A percentile compares a stretch with the other conserved stretches of the same genome.
phyloP scores from a whole-genome alignment of 1,140 invertebrate genomes.

The Parapsyche elsis region DNA sequence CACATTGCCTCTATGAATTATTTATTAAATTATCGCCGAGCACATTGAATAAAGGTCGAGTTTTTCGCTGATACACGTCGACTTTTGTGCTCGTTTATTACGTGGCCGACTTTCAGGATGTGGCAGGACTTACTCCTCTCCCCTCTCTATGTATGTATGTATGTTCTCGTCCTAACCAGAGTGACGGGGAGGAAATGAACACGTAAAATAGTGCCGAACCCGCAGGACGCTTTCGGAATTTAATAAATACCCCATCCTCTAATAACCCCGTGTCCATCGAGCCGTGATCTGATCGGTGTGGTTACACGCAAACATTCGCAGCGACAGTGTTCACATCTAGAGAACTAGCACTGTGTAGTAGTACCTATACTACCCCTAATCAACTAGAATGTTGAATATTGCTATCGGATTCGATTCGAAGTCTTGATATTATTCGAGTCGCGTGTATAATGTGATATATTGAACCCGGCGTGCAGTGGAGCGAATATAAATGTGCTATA shows the following conservation, averaged over 20 bases:
- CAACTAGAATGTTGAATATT: too few species aligned
- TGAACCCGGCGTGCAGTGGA: too few species aligned
- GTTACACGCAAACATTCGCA: background rate
- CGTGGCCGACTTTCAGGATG: constrained; percentile 32
- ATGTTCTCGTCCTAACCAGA: background rate
- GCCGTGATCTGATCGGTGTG: background rate
- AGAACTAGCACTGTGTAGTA: background rate
- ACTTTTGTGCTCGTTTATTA: constrained; percentile 42
- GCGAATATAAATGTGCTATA: too few species aligned
- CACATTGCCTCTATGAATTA: background rate
- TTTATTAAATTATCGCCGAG: constrained; percentile 5
- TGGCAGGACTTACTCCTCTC: too few species aligned
- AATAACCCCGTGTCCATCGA: background rate
- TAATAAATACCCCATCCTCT: constrained; percentile 22
- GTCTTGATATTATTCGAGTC: too few species aligned
- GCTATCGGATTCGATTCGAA: too few species aligned
- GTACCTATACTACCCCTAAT: too few species aligned
- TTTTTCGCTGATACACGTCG: constrained; percentile 35
- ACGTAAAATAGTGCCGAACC: constrained; percentile 35
- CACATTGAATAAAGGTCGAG: constrained; percentile 25
- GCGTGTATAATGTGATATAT: too few species aligned
- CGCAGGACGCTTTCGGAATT: constrained; percentile 24
- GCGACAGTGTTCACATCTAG: background rate
- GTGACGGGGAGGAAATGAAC: constrained; percentile 40
- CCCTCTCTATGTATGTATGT: too few species aligned